Base-by-base conservation (phyloP, 1,140 invertebrate genomes). In the Drosophila cardini region DNA sequence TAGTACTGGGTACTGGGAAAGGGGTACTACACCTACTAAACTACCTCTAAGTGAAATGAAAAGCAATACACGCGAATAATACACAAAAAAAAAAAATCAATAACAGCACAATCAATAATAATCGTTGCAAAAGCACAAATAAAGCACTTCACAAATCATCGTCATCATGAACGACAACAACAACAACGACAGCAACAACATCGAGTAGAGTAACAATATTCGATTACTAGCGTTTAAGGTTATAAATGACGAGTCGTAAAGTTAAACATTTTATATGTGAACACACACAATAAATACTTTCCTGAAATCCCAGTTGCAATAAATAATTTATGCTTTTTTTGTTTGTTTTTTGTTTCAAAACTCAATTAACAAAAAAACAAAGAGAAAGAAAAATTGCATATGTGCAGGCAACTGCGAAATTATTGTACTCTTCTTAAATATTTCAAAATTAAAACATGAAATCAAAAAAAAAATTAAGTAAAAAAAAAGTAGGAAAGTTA, bases 21-120 rank as follows among this genome's bases (percentile, higher is more conserved):
- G 7, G 26, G 13, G 26, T n/a, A 18, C 15, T n/a, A 18, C 15
- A 15, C 2, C 11, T 26, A 26, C 26, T 6, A 11, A n/a, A 38
- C 53, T 50, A 10, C 15, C 16, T 46, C 18, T 50, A 36, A 69
- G n/a, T 56, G 48, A 73, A 69, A 69, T 55, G 48, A 73, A 60
- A 72, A 60, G 63, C 71, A 16, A 62, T 69, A 69, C 32, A 69
- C 32, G 26, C 56, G 50, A 69, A 42, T 48, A 26, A 26, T 26
- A 26, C 21, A 26, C 21, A 26, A 26, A 26, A 38, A 34, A 38
- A 34, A 7, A 70, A 63, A 62, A 62, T 61, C 65, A 69, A 61
- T 69, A 73, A 70, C 43, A 68, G 63, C 64, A 60, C 70, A 73
- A 73, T 73, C 71, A 73, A 68, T 60, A 72, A 72, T 58, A 72